Evolutionary conservation across 1,140 invertebrate species (phyloP), one percentile per base, ranked within the genome.

Genomic region (Leguminivora glycinivorella): DNA sequence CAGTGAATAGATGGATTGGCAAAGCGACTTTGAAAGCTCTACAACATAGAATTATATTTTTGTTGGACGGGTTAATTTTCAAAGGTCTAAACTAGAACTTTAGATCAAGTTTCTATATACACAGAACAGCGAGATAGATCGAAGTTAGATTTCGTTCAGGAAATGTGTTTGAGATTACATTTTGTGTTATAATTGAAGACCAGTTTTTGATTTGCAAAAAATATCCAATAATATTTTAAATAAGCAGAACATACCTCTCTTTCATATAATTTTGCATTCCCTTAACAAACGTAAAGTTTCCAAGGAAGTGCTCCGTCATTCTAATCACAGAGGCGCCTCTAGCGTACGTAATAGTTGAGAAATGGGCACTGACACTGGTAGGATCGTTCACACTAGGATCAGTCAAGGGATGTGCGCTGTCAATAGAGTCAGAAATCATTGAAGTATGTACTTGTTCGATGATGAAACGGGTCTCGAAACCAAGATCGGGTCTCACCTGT

Each of bases 231-330:
- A 9, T 26, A 31, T 29, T 69, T 70, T 67, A 58, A 17, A 68
- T 9, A 67, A n/a, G n/a, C n/a, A n/a, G n/a, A 52, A 25, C 88
- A 80, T 89, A 94, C 94, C 90, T 91, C 69, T 82, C 82, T 22
- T 78, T 87, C 0, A 97, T 84, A 77, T 95, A 96, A 12, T 75
- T 86, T 52, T 85, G 83, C 4, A 97, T 80, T 40, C 94, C 95
- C 19, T 82, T 88, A 24, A 93, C 86, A 75, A 95, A 97, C 1
- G 93, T 93, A 0, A 92, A 79, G 10, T 93, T 83, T 10, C 95
- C 95, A 47, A 97, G 92, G 63, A 95, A 92, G 75, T 94, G 92
- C 29, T 94, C 88, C 71, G 96, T 93, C 96, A 97, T 97, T 56
- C 96, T 93, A 0, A 97, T 88, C 14, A 97, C 86, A 9, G 94